phyloP scores from a whole-genome alignment of 1,140 invertebrate species.

The Thaumatotibia leucotreta region DNA sequence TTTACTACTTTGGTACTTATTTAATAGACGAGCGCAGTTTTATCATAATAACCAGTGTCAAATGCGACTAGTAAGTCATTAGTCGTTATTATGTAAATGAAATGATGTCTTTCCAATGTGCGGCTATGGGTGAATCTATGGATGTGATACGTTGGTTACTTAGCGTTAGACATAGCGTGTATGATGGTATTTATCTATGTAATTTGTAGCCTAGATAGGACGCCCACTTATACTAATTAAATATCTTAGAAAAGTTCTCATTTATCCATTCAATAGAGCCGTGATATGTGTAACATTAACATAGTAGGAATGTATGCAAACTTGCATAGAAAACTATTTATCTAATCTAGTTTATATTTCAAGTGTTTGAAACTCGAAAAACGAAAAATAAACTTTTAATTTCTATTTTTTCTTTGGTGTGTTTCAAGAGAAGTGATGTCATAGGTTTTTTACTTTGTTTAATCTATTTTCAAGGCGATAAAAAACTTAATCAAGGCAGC shows the following conservation, averaged over 20 bases:
- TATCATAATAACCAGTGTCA: constrained; percentile 11
- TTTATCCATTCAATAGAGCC: constrained; percentile 43
- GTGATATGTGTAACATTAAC: constrained; percentile 34
- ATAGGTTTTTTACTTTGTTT: background rate
- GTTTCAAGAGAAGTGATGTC: constrained; percentile 17
- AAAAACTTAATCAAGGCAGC: background rate
- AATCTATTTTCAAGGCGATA: background rate
- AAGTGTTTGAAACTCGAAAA: constrained; percentile 32
- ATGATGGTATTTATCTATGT: constrained; percentile 67
- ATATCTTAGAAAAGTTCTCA: constrained; percentile 52
- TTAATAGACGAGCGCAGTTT: background rate
- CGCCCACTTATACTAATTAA: constrained; percentile 35
- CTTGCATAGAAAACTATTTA: constrained; percentile 44
- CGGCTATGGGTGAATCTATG: constrained; percentile 54
- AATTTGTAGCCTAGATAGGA: constrained; percentile 60
- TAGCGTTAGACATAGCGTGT: constrained; percentile 56
- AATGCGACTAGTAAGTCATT: background rate
- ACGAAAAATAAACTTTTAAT: constrained; percentile 21
- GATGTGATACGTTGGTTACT: constrained; percentile 68
- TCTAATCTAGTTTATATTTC: constrained; percentile 38
- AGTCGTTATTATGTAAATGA: constrained; percentile 13
- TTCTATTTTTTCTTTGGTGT: constrained; percentile 48
- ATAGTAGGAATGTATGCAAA: constrained; percentile 31
- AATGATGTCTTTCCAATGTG: constrained; percentile 44
- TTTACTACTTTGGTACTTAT: background rate